Evolutionary conservation across 2,888 invertebrate genomes (phyloP).

Genomic region (Cremastobaeus sp.): DNA sequence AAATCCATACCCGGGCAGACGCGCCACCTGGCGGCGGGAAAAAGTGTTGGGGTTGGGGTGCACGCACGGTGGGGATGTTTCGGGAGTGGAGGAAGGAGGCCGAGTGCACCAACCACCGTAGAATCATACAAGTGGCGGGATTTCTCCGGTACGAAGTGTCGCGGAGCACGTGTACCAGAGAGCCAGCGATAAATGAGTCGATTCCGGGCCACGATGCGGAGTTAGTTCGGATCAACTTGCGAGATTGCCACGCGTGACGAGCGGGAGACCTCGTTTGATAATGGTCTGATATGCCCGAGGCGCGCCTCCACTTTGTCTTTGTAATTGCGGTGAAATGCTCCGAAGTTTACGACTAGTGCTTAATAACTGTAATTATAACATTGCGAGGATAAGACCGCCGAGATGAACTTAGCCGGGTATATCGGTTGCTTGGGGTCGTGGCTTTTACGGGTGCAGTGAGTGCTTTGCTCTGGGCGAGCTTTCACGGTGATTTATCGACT

Average conservation of each 20-base stretch:
- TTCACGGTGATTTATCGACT: not conserved
- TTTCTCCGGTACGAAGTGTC: conserved; percentile 42
- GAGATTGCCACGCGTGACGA: conserved; percentile 16
- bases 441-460: conserved; percentile 6
- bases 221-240: conserved; percentile 12
- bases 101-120: conserved; percentile 54
- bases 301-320: not conserved
- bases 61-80: conserved; percentile 23
- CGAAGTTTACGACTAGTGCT: conserved; percentile 16
- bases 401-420: conserved; percentile 10
- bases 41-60: not conserved
- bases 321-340: conserved; percentile 13
- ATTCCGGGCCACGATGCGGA: conserved; percentile 1
- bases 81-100: conserved; percentile 33
- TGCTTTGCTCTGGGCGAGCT: not conserved
- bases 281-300: conserved; percentile 9
- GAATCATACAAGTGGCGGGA: conserved; percentile 61
- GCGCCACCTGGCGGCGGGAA: conserved; percentile 21
- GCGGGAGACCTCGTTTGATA: conserved; percentile 9
- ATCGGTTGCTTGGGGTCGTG: not conserved
- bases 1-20: conserved; percentile 35
- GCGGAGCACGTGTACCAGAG: conserved; percentile 47
- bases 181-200: conserved; percentile 11
- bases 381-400: conserved; percentile 15
- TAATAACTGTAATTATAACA: conserved; percentile 22